Conservation (phyloP, 1,140 invertebrate genomes). For the Nixonia krombeini region DNA sequence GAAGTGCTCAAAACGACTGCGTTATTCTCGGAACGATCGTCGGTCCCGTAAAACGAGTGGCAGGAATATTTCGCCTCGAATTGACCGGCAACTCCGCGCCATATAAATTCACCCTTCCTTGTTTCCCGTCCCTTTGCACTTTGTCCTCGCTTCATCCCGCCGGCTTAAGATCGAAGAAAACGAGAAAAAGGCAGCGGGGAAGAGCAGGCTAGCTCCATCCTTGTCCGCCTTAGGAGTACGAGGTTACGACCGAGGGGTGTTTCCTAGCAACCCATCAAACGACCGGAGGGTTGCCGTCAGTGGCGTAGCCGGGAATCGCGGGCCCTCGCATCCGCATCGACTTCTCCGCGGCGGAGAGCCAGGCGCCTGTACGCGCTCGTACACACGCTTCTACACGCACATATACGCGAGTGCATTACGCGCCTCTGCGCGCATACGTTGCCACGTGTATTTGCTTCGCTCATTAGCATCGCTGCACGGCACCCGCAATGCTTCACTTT, state of each 20-base stretch:
- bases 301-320: constrained; percentile 13
- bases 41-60: constrained; percentile 29
- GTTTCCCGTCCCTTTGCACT: constrained; percentile 18
- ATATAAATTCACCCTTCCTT: constrained; percentile 29
- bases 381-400: not conserved
- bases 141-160: constrained; percentile 46
- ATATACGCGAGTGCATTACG: no score
- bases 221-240: constrained; percentile 44
- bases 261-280: constrained; percentile 53
- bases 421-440: no score
- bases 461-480: not conserved
- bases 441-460: not conserved
- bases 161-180: constrained; percentile 45
- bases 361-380: no score
- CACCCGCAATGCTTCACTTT: not conserved
- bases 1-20: constrained; percentile 30
- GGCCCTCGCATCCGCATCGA: constrained; percentile 4
- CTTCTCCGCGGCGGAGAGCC: constrained; percentile 10
- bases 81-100: constrained; percentile 30
- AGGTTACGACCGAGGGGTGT: constrained; percentile 52
- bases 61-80: constrained; percentile 33
- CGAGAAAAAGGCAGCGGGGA: constrained; percentile 38
- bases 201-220: constrained; percentile 27
- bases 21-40: constrained; percentile 43
- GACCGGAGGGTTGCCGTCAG: constrained; percentile 44